Evolutionary conservation across 2,797 vertebrate species (phyloP).

Genomic region (Smutsia temminckii): DNA sequence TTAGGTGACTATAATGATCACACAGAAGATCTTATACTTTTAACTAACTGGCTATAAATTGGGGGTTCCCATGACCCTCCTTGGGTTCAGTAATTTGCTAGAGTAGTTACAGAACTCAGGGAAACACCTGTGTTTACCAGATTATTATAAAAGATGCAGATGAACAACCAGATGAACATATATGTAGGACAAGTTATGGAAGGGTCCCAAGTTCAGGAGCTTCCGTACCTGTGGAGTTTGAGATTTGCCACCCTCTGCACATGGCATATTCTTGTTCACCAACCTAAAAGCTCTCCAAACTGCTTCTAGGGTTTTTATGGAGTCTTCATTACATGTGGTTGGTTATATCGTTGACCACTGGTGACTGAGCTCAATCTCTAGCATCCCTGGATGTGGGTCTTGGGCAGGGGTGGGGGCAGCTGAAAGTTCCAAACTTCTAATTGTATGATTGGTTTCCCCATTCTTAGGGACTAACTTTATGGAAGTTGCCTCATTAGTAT

Average conservation of each 20-base stretch:
- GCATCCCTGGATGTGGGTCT: no score
- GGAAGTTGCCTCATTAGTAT: not conserved
- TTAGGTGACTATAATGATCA: not conserved
- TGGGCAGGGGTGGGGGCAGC: not conserved
- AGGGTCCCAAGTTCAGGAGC: not conserved
- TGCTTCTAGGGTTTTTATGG: not conserved
- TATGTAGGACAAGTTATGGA: not conserved
- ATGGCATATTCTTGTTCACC: no score
- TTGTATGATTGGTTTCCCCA: not conserved
- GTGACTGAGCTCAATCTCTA: not conserved
- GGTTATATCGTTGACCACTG: not conserved
- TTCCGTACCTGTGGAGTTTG: not conserved
- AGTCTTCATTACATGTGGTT: not conserved
- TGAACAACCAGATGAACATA: not conserved
- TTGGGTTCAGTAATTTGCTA: not conserved
- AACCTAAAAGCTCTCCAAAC: no score
- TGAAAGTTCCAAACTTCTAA: not conserved
- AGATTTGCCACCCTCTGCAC: not conserved
- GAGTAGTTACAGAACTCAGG: not conserved
- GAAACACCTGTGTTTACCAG: not conserved
- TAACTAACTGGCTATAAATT: not conserved
- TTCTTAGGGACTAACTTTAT: not conserved
- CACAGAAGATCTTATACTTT: not conserved
- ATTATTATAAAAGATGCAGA: not conserved
- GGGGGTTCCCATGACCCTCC: not conserved